These are phyloP conservation scores for Malaclemys terrapin DNA, from an alignment of 2,113 vertebrate genomes.

Conservation along the genomic window DNA sequence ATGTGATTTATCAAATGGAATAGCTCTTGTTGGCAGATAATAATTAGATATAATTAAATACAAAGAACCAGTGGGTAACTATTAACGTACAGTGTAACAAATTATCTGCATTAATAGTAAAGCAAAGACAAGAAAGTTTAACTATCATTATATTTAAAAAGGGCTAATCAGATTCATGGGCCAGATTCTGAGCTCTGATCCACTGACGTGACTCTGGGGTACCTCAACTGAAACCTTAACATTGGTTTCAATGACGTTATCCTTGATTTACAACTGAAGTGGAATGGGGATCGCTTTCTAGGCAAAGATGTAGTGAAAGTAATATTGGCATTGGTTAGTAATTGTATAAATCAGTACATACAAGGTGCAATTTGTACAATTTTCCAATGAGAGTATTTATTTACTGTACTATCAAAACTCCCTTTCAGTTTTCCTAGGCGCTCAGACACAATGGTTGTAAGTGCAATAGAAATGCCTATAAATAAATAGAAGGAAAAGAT, in stretches of 20 bases:
- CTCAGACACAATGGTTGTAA: background rate
- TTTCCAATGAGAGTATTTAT: constrained; percentile 1
- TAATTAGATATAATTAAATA: background rate
- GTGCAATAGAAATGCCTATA: background rate
- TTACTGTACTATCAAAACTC: constrained; percentile 4
- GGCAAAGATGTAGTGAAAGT: background rate
- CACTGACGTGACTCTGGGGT: background rate
- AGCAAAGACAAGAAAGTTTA: constrained; percentile 52
- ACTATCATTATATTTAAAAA: background rate
- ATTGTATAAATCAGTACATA: background rate
- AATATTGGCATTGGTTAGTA: background rate
- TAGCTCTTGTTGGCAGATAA: constrained; percentile 58
- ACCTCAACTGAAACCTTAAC: background rate
- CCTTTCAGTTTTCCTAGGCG: constrained; percentile 1
- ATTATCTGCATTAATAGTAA: constrained; percentile 25
- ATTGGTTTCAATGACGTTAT: background rate
- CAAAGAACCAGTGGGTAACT: constrained; percentile 31
- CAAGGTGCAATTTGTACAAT: background rate
- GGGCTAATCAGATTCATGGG: background rate
- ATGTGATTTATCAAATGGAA: constrained; percentile 52
- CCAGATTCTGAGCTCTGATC: background rate
- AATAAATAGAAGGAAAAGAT: constrained; percentile 16
- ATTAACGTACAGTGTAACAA: background rate
- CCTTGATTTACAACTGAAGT: background rate
- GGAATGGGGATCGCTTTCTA: background rate